phyloP scores from a whole-genome alignment of 1,140 invertebrate species.

The Nebria ingens region DNA sequence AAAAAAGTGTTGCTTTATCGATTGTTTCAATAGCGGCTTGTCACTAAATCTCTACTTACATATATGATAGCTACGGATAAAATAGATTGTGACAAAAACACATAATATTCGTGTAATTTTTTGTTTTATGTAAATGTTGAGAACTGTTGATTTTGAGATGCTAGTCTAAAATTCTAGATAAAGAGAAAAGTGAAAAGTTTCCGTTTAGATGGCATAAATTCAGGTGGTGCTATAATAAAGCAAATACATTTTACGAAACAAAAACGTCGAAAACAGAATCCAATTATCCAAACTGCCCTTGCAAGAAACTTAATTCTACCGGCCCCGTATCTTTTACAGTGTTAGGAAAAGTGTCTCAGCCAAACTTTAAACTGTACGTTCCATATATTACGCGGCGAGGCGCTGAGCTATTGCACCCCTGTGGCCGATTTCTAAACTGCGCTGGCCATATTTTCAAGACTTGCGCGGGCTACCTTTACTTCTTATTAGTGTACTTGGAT shows the following conservation, averaged over 20 bases:
- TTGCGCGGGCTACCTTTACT: background rate
- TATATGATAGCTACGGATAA: too few relatives aligned
- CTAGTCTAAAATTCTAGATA: too few relatives aligned
- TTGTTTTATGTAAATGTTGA: too few relatives aligned
- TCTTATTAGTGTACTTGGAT: constrained; percentile 9
- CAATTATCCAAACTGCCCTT: constrained; percentile 3
- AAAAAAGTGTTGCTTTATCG: too few relatives aligned
- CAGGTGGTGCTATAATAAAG: background rate
- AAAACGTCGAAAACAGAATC: constrained; percentile 3
- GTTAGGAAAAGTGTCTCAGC: background rate
- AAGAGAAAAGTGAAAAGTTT: background rate
- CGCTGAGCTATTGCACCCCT: constrained; percentile 5
- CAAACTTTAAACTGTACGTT: background rate
- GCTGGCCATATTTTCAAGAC: constrained; percentile 2
- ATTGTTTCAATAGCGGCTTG: too few relatives aligned
- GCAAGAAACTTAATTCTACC: constrained; percentile 4
- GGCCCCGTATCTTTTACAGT: background rate
- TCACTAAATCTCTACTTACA: too few relatives aligned
- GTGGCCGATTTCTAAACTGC: background rate
- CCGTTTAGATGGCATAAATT: background rate
- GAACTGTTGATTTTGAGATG: too few relatives aligned
- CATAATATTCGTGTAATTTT: too few relatives aligned
- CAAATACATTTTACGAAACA: constrained; percentile 3
- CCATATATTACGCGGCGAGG: constrained; percentile 2
- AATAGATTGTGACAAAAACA: too few relatives aligned